Evolutionary conservation across 2,113 vertebrate species (phyloP), one percentile per base, ranked within the genome.

Genomic region (Mellivora capensis): DNA sequence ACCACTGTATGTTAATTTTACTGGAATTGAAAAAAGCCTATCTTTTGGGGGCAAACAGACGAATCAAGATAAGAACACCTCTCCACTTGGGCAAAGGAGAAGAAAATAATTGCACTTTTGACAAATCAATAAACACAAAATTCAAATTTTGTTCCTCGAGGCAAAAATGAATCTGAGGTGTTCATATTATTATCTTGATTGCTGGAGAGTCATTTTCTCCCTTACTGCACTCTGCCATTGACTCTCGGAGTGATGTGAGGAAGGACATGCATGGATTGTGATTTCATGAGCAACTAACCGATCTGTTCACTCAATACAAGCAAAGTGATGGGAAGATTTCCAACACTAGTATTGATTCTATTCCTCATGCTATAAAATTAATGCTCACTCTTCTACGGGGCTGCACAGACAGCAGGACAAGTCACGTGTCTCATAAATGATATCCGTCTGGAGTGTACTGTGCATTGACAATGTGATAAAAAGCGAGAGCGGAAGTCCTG

Each of bases 311-410:
- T 92, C 95, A 79, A 42, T 20, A 62, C 81, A 29, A 84, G 74
- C 90, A 77, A 86, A 95, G 23, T 1, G 1, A 94, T 85, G 88
- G 92, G 88, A 96, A 42, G 89, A 67, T 95, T 96, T 95, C 89
- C 94, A 98, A 0, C 39, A 21, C 87, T 82, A 20, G 67, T 97
- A 93, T 20, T 96, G 96, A 91, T 81, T 98, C 94, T 74, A 57
- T 87, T 95, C 87, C 93, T 96, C 72, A 7, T 11, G 89, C 39
- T 91, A 31, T 89, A 94, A 39, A 80, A 94, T 91, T 20, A 96
- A 96, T 62, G 94, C 88, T 93, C 18, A 0, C 2, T 69, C 67
- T 93, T 94, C 64, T 18, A 3, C 97, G 81, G 88, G 0, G 11
- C 52, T 91, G 42, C 17, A 14, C 0, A 20, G 6, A 83, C 0